phyloP scores from a whole-genome alignment of 2,797 vertebrate species.

The Poeciliopsis paucimaculata region DNA sequence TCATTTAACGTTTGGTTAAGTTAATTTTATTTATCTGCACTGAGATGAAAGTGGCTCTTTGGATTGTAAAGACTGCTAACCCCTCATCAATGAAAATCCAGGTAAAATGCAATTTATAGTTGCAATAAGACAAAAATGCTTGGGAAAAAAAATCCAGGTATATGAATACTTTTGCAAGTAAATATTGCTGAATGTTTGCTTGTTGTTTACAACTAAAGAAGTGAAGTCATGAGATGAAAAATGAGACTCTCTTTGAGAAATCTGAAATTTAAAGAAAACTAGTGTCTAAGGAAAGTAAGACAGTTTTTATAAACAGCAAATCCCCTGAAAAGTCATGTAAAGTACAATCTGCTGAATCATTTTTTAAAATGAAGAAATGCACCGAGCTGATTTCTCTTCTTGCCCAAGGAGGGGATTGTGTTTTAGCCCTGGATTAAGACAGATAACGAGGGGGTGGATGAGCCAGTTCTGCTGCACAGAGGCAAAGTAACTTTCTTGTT shows the following conservation, averaged over 20 bases:
- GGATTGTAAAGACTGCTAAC: too few species aligned
- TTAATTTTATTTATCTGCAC: too few species aligned
- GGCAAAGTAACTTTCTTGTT: not conserved
- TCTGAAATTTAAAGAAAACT: not conserved
- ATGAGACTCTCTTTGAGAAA: not conserved
- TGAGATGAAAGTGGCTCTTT: too few species aligned
- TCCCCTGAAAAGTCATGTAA: constrained; percentile 8
- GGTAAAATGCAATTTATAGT: not conserved
- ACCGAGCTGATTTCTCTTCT: constrained; percentile 4
- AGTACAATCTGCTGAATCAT: constrained; percentile 28
- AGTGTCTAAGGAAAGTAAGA: not conserved
- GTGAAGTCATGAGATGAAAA: not conserved
- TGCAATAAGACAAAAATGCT: not conserved
- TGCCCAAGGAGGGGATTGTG: not conserved
- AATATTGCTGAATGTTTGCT: not conserved
- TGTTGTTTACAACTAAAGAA: not conserved
- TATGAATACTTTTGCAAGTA: not conserved
- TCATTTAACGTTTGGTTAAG: too few species aligned
- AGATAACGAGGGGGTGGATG: not conserved
- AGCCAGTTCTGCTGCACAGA: not conserved
- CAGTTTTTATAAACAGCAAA: constrained; percentile 3
- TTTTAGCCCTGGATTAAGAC: not conserved
- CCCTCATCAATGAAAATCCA: too few species aligned
- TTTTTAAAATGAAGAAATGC: constrained; percentile 16
- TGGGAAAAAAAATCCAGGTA: not conserved